Evolutionary conservation across 2,113 vertebrate species (phyloP), one percentile per base, ranked within the genome.

Genomic region (Salvelinus fontinalis): DNA sequence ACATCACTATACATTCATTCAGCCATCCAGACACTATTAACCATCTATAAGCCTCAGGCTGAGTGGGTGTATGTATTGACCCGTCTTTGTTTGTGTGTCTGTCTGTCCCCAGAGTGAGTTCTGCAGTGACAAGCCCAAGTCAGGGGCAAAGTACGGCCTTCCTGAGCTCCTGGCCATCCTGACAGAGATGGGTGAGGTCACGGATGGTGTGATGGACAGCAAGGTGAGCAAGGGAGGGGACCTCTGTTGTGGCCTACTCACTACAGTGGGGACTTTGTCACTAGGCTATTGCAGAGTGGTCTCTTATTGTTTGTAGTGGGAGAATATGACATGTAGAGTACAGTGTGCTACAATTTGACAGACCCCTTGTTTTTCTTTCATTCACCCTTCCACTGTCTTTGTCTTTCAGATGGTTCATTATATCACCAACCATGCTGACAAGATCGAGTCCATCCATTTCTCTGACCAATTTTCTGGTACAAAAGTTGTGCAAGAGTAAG

Each of bases 381-480:
- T 12, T 54, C 24, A n/a, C 44, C 48, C 5, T 74, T 87, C 39
- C 9, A 44, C 39, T 44, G 39, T 20, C 27, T 69, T 70, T 9
- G 44, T 20, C 79, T 93, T 93, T 16, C 83, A 99, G 98, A 99
- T 99, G 97, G 95, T 97, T 75, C 97, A 99, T 91, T 99, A 96
- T 89, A 94, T 99, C 92, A 95, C 95, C 51, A 96, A 95, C 85
- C 93, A 99, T 12, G 96, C 97, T 86, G 98, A 99, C 92, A 99
- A 98, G 95, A 97, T 99, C 4, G 98, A 99, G 93, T 99, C 97
- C 74, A 93, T 99, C 93, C 98, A 99, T 94, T 98, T 99, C 90
- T 99, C 98, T 92, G 98, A 99, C 95, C 98, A 99, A 94, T 99
- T 99, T 93, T 99, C 98, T 92, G 98, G 98, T 96, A 96, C 97